phyloP scores from a whole-genome alignment of 1,140 invertebrate genomes.

The Brachionus paranguensis region DNA sequence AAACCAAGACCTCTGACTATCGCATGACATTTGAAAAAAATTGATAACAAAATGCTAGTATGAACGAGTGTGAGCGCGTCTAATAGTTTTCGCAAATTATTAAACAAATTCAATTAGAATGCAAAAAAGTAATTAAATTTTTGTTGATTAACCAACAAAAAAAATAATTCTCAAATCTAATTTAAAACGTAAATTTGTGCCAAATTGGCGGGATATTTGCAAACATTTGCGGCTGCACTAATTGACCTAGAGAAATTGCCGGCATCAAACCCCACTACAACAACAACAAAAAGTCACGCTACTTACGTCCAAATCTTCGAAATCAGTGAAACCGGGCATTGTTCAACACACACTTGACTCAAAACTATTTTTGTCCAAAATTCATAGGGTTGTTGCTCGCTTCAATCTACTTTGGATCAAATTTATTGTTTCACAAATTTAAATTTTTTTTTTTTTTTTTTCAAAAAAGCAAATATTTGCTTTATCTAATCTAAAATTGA shows the following conservation, averaged over 20 bases:
- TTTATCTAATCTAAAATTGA: conserved; percentile 33
- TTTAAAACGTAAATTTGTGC: background rate
- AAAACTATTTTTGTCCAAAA: background rate
- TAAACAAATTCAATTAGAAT: background rate
- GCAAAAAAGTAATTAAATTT: background rate
- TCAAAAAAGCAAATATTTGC: conserved; percentile 15
- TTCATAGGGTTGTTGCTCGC: background rate
- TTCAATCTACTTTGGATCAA: background rate
- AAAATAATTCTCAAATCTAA: background rate
- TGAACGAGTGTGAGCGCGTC: background rate
- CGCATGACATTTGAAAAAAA: background rate
- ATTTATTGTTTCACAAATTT: background rate
- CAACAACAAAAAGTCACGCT: background rate
- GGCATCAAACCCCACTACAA: no score
- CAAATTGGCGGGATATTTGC: conserved; percentile 13
- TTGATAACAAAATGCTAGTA: background rate
- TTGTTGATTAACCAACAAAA: background rate
- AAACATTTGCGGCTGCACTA: background rate
- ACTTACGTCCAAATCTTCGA: conserved; percentile 39
- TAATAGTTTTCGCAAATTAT: background rate
- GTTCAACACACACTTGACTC: background rate
- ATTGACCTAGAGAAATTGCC: background rate
- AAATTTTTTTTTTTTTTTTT: background rate
- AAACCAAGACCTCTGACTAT: background rate
- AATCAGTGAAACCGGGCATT: conserved; percentile 40